phyloP scores from a whole-genome alignment of 2,797 vertebrate genomes.

The Arctocebus calabarensis region DNA sequence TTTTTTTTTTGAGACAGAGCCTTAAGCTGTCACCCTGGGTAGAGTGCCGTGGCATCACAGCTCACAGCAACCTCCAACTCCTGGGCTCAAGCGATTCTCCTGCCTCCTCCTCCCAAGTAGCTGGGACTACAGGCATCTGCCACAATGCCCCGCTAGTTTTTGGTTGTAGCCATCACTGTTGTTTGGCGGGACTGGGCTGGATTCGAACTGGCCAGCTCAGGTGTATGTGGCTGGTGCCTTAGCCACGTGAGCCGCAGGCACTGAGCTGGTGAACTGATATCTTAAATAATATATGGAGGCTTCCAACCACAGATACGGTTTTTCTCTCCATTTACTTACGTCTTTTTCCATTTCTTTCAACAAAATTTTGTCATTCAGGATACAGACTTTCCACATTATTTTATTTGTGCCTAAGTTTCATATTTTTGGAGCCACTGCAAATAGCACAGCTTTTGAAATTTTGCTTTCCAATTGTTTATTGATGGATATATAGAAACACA shows the following conservation, averaged over 20 bases:
- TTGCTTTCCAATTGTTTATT: not conserved
- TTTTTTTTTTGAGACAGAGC: not conserved
- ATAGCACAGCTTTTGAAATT: not conserved
- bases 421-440: not conserved
- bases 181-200: too few species aligned
- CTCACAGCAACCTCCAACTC: too few species aligned
- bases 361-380: not conserved
- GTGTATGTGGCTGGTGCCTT: too few species aligned
- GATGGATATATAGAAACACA: not conserved
- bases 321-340: not conserved
- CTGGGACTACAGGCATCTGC: too few species aligned
- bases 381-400: not conserved
- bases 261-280: not conserved
- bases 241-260: too few species aligned
- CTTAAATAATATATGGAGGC: not conserved
- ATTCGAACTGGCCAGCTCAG: too few species aligned
- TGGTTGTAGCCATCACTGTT: too few species aligned
- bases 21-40: too few species aligned
- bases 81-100: too few species aligned
- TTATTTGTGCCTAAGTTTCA: not conserved
- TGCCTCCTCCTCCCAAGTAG: too few species aligned
- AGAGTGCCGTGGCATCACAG: too few species aligned
- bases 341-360: not conserved
- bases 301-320: not conserved
- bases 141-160: too few species aligned